Evolutionary conservation across 2,888 invertebrate species (phyloP).

Genomic region (Ganaspis brasiliensis): DNA sequence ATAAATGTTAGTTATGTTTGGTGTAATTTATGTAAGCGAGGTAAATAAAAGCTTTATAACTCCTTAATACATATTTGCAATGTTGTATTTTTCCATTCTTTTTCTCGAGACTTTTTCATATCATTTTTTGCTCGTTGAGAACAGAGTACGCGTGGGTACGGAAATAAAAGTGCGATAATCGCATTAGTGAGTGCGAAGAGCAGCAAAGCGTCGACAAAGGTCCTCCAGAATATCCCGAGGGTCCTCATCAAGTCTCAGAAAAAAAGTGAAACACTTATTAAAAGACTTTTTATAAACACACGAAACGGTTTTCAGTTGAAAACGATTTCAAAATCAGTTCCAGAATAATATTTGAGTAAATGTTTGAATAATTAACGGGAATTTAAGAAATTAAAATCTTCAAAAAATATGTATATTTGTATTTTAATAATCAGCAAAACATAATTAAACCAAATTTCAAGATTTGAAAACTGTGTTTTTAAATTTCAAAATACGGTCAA

Average conservation of each 20-base stretch:
- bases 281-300: constrained; percentile 14
- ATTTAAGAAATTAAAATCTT: too few species aligned
- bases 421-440: too few species aligned
- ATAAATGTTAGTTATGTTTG: constrained; percentile 21
- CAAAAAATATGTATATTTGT: too few species aligned
- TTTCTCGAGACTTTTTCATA: neutral
- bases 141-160: constrained; percentile 48
- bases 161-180: constrained; percentile 72
- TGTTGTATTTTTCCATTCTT: constrained; percentile 14
- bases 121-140: constrained; percentile 21
- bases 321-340: neutral
- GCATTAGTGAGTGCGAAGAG: constrained; percentile 68
- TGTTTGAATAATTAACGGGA: too few species aligned
- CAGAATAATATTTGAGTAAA: too few species aligned
- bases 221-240: constrained; percentile 57
- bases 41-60: constrained; percentile 32
- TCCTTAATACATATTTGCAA: neutral
- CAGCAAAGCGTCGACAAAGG: constrained; percentile 62
- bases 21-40: neutral
- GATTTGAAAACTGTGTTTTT: neutral
- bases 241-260: constrained; percentile 41
- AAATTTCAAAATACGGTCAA: constrained; percentile 3
- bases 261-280: neutral
- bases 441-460: too few species aligned
- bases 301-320: constrained; percentile 10